Conservation (phyloP, 2,888 invertebrate species). For the Allolobophora icterica region DNA sequence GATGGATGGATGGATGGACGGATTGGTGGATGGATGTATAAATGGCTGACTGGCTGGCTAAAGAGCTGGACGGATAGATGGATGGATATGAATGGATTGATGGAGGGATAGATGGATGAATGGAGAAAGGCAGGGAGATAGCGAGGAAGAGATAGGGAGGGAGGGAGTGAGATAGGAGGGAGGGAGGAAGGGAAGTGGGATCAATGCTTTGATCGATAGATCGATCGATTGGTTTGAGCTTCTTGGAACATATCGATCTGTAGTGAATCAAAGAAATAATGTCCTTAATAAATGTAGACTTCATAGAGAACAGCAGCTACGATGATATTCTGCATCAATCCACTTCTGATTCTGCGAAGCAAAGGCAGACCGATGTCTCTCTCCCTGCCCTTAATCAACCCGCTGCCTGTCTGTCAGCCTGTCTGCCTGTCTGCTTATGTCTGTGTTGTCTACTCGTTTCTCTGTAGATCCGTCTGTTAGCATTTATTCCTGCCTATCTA, state of each 20-base stretch:
- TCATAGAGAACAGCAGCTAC: background rate
- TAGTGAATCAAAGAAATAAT: background rate
- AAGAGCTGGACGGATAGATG: background rate
- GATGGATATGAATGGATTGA: background rate
- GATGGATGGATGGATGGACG: background rate
- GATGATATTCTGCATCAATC: background rate
- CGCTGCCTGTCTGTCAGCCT: background rate
- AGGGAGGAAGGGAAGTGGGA: background rate
- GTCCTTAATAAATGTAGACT: background rate
- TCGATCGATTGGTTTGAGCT: background rate
- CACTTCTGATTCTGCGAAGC: background rate
- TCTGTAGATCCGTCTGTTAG: background rate
- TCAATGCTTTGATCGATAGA: background rate
- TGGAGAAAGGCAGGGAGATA: background rate
- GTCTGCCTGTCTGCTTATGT: background rate
- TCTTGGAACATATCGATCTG: background rate
- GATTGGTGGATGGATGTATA: background rate
- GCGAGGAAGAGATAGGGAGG: too few relatives aligned
- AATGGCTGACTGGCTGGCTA: background rate
- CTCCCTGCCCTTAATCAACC: background rate
- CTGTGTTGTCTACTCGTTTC: background rate
- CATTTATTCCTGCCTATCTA: background rate
- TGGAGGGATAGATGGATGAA: background rate
- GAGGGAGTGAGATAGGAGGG: too few relatives aligned
- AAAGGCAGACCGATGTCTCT: background rate